Evolutionary conservation across 1,140 invertebrate genomes (phyloP).

Genomic region (Heliconius eleuchia): DNA sequence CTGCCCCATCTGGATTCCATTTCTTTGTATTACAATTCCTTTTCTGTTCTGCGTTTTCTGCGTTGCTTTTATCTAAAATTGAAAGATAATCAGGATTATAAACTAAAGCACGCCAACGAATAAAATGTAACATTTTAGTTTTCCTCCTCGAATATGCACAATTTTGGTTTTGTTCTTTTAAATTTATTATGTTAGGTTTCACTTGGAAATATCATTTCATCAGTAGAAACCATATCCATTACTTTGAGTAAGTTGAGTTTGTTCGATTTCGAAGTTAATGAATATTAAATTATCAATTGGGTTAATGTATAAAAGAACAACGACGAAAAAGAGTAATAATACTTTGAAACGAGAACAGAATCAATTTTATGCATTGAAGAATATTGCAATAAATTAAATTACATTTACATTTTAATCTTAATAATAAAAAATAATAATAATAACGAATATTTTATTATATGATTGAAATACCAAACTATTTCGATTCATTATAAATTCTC

Average conservation of each 20-base stretch:
- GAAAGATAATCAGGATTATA: constrained; percentile 9
- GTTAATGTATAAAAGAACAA: neutral
- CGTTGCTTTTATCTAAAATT: constrained; percentile 32
- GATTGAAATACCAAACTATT: too few relatives aligned
- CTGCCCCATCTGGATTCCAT: constrained; percentile 40
- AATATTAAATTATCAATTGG: neutral
- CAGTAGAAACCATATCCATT: neutral
- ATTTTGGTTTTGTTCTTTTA: neutral
- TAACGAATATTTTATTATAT: too few relatives aligned
- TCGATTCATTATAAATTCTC: too few relatives aligned
- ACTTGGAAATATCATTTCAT: too few relatives aligned
- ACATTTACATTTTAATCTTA: too few relatives aligned
- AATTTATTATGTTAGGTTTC: too few relatives aligned
- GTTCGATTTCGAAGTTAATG: neutral
- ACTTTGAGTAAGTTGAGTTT: neutral
- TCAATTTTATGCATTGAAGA: too few relatives aligned
- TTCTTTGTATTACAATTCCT: constrained; percentile 39
- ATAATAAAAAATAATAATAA: too few relatives aligned
- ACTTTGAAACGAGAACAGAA: too few relatives aligned
- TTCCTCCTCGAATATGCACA: neutral
- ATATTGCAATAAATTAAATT: too few relatives aligned
- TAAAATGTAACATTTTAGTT: constrained; percentile 3
- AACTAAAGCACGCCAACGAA: neutral
- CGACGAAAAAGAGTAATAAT: too few relatives aligned
- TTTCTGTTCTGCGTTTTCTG: constrained; percentile 34